Conservation (phyloP, 2,113 vertebrate species). For the Crocuta crocuta region DNA sequence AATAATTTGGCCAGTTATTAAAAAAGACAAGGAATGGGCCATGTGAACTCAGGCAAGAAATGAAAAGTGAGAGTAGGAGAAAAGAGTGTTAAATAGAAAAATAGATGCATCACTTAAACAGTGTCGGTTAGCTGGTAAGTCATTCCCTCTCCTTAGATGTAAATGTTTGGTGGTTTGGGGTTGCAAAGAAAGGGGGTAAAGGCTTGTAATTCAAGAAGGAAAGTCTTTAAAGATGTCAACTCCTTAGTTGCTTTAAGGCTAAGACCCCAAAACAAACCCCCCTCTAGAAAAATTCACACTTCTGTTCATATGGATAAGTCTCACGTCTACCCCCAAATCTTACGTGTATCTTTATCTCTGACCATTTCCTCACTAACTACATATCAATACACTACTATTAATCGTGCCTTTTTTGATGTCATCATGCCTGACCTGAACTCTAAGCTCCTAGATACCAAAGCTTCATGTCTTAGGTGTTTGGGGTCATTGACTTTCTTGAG, state of each 20-base stretch:
- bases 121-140: slow-evolving; percentile 26
- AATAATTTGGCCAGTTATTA: slow-evolving; percentile 60
- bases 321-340: neutral
- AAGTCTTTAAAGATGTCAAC: neutral
- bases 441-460: neutral
- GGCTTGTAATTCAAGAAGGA: neutral
- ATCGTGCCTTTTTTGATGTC: neutral
- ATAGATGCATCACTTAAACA: neutral
- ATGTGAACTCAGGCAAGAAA: slow-evolving; percentile 77
- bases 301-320: neutral
- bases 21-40: slow-evolving; percentile 42
- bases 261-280: neutral
- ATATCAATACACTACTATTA: too few species aligned
- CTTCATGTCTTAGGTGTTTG: neutral
- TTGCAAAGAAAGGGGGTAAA: neutral
- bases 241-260: neutral
- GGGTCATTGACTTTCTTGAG: neutral
- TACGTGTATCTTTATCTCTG: neutral
- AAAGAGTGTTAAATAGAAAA: slow-evolving; percentile 55
- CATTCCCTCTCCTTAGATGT: neutral
- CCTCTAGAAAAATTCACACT: neutral
- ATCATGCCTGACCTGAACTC: neutral
- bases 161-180: neutral
- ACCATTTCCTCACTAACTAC: too few species aligned
- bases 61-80: slow-evolving; percentile 52